Conservation (phyloP, 2,888 invertebrate genomes). For the Sericinus montela region DNA sequence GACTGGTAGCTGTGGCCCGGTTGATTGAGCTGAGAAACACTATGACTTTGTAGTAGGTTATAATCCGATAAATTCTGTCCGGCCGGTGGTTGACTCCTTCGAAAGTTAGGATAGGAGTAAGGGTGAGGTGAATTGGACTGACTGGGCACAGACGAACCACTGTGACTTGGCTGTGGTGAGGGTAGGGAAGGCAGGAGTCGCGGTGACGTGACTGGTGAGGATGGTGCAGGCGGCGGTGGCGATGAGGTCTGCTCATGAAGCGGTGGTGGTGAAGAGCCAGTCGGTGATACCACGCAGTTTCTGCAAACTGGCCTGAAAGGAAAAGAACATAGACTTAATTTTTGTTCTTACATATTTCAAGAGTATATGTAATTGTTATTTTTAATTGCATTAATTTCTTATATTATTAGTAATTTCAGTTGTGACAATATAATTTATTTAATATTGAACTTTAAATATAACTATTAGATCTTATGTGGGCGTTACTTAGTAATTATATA, state of each 20-base stretch:
- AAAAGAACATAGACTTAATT: slow-evolving; percentile 26
- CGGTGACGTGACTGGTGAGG: slow-evolving; percentile 52
- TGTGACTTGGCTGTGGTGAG: slow-evolving; percentile 67
- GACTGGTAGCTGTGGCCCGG: slow-evolving; percentile 56
- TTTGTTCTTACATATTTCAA: too few species aligned
- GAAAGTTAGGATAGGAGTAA: slow-evolving; percentile 61
- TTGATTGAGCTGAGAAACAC: slow-evolving; percentile 50
- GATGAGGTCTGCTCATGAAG: slow-evolving; percentile 56
- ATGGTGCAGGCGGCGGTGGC: slow-evolving; percentile 62
- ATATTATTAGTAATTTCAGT: too few species aligned
- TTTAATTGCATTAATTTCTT: too few species aligned
- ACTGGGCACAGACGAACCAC: slow-evolving; percentile 58
- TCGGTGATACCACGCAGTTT: slow-evolving; percentile 84
- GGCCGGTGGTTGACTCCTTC: slow-evolving; percentile 49
- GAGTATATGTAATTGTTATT: too few species aligned
- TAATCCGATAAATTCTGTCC: slow-evolving; percentile 47
- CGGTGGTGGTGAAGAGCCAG: slow-evolving; percentile 66
- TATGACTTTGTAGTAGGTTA: slow-evolving; percentile 51
- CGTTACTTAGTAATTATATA: too few species aligned
- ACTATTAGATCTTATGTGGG: too few species aligned
- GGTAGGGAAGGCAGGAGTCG: slow-evolving; percentile 51
- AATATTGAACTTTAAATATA: too few species aligned
- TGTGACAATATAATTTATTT: too few species aligned
- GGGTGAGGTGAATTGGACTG: slow-evolving; percentile 65
- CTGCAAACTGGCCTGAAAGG: slow-evolving; percentile 88